Evolutionary conservation across 1,140 invertebrate species (phyloP), one percentile per base, ranked within the genome.

Genomic region (Platyscapa corneri): DNA sequence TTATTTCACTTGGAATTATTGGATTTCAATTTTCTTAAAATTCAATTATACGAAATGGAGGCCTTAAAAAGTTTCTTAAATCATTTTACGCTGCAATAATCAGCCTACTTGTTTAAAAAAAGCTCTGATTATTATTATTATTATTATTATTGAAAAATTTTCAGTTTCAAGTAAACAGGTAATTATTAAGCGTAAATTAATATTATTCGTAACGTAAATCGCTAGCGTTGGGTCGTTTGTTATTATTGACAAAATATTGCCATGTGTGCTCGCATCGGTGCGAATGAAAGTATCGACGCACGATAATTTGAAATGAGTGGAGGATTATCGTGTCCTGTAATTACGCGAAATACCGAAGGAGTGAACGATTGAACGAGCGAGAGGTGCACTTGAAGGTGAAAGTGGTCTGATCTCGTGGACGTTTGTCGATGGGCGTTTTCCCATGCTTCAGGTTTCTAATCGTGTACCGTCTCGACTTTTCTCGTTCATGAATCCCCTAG

Each of bases 401-500:
- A 39, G 18, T 39, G 34, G 39, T 34, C n/a, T 72, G 88, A 86
- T 89, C 67, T 56, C n/a, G 72, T 49, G 64, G 39, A n/a, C n/a
- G 42, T 65, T 80, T 49, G 65, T 42, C 79, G 30, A 27, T 39
- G 7, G 10, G 49, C 80, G 7, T 10, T 42, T 77, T 88, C 86
- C 88, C 82, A 83, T 88, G 83, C 86, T 83, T 88, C 89, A 95
- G 94, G 94, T 95, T 7, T 95, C 95, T 65, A 91, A 92, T 64
- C 93, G 94, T 87, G 94, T 94, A 89, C 94, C 95, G n/a, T 94
- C 94, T 46, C 93, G 94, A 65, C 91, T 96, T 65, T 96, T 96
- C 92, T 95, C 95, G 46, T 96, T 96, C 92, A 94, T 96, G 91
- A 95, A 95, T 87, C 96, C 96, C 3, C 92, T 96, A n/a, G 95